Evolutionary conservation across 2,113 vertebrate genomes (phyloP).

Genomic region (Manacus vitellinus): DNA sequence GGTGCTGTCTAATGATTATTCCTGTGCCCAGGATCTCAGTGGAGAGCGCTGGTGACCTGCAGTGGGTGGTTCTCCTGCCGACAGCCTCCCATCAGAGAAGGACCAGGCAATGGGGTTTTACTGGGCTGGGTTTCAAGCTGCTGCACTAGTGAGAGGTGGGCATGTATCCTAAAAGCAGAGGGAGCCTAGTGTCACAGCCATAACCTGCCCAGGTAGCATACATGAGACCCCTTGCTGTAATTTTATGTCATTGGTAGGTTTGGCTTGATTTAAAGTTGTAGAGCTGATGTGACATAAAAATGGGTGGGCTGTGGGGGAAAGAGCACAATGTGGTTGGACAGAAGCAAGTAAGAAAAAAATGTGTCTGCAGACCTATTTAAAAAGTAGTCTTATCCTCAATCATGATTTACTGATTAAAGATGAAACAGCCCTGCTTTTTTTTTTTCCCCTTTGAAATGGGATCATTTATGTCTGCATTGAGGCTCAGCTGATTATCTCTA

Average conservation of each 20-base stretch:
- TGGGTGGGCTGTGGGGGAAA: rapidly evolving
- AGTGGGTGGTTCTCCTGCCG: neutral
- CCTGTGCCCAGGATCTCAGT: neutral
- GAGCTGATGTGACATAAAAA: neutral
- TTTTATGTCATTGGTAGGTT: neutral
- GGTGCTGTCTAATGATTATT: neutral
- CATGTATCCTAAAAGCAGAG: rapidly evolving
- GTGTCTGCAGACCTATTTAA: neutral
- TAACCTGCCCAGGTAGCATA: neutral
- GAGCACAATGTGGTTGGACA: neutral
- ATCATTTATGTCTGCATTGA: neutral
- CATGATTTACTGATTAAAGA: neutral
- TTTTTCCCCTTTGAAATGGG: neutral
- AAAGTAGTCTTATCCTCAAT: neutral
- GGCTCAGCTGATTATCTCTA: neutral
- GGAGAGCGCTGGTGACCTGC: neutral
- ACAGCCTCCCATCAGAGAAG: neutral
- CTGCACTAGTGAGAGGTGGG: rapidly evolving
- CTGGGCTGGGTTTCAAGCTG: neutral
- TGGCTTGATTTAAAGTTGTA: neutral
- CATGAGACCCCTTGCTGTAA: neutral
- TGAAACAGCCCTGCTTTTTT: neutral
- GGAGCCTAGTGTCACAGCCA: neutral
- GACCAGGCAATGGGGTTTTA: neutral
- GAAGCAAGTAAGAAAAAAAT: neutral